A percentile compares a stretch with the other conserved stretches of the same genome.
phyloP scores from a whole-genome alignment of 2,113 vertebrate genomes.

The Bucco capensis region DNA sequence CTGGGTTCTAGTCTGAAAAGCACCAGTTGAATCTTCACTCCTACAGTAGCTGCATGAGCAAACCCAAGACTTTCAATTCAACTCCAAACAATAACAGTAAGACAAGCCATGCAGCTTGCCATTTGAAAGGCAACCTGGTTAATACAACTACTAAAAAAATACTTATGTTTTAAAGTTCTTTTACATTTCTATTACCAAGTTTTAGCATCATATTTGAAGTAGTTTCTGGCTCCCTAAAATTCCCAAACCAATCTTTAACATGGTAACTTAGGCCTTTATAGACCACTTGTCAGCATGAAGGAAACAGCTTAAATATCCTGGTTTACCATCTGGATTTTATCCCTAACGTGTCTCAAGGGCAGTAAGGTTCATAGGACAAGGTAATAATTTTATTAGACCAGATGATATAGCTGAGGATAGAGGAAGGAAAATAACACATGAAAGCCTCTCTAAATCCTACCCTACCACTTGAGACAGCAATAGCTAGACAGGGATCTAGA shows the following conservation, averaged over 20 bases:
- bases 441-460: background rate
- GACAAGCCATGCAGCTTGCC: background rate
- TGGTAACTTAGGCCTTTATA: background rate
- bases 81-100: background rate
- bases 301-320: background rate
- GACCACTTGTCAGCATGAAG: background rate
- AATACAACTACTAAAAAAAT: background rate
- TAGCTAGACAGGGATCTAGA: background rate
- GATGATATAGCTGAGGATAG: background rate
- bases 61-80: background rate
- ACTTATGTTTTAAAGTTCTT: background rate
- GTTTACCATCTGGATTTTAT: background rate
- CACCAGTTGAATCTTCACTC: background rate
- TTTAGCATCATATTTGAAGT: background rate
- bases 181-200: background rate
- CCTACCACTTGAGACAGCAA: background rate
- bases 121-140: background rate
- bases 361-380: background rate
- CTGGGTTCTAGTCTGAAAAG: background rate
- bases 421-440: background rate
- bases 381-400: conserved; percentile 2
- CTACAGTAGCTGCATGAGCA: background rate
- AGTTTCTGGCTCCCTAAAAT: background rate
- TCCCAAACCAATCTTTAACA: background rate
- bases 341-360: background rate